These are phyloP conservation scores for Meriones psammophilus DNA, from an alignment of 2,797 vertebrate species.

Conservation along the genomic window DNA sequence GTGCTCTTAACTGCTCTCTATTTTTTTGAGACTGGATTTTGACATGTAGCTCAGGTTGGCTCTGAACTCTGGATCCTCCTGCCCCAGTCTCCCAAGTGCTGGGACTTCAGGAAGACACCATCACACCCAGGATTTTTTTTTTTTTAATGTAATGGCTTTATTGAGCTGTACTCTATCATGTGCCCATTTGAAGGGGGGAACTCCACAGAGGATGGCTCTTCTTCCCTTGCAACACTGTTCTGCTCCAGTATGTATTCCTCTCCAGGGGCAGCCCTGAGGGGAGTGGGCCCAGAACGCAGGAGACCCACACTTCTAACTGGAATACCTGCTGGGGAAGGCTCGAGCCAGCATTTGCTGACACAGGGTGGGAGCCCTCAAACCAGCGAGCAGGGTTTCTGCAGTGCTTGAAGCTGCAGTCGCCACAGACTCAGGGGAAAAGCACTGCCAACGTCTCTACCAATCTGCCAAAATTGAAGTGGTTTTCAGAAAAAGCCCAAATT, in stretches of 20 bases:
- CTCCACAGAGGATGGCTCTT: neutral
- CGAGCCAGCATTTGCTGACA: neutral
- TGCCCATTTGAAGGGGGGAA: neutral
- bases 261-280: neutral
- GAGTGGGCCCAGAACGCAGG: neutral
- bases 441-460: slow-evolving; percentile 4
- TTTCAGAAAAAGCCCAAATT: slow-evolving; percentile 70
- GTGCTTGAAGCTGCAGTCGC: slow-evolving; percentile 39
- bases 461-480: slow-evolving; percentile 48
- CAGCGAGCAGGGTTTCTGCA: neutral
- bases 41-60: neutral
- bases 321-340: neutral
- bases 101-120: neutral
- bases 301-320: neutral
- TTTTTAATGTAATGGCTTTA: neutral
- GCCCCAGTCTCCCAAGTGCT: neutral
- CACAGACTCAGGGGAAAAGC: neutral
- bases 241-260: neutral
- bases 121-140: neutral
- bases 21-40: neutral
- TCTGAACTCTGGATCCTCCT: neutral
- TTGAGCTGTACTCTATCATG: neutral
- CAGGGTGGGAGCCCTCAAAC: neutral
- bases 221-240: neutral
- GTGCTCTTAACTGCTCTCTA: neutral